Base-by-base conservation (phyloP, 2,888 invertebrate species). In the Brachypalpus laphriformis region DNA sequence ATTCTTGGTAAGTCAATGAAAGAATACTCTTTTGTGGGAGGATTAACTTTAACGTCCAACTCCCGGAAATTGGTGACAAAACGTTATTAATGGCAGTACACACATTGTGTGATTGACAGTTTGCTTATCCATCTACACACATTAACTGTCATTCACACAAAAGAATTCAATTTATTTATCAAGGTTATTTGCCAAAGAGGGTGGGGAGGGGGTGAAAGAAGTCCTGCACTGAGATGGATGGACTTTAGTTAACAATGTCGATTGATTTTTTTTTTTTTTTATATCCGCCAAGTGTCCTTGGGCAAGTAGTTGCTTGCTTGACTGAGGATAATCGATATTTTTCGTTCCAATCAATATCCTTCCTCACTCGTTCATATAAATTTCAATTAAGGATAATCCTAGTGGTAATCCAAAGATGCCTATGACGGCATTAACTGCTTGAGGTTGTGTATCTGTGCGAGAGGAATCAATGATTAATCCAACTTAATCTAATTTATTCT, bases 1-100 rank as follows among this genome's bases (percentile, higher is more conserved):
- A 99, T 99, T 92, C 94, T 99, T 87, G 98, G 98, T 98, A 91
- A 94, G 95, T 93, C 4, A 25, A 45, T 18, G 7, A 51, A 14
- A 14, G n/a, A 9, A 28, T 14, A 28, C 8, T 16, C 5, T n/a
- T 14, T 28, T 54, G 6, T 14, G 14, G 14, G 6, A 1, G 40
- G 40, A 40, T 40, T 40, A 22, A 42, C 6, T 18, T 56, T 18
- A 14, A 34, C 14, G 4, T 5, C 14, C n/a, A 1, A 37, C 9
- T 8, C 2, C 34, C 18, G 16, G 31, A 20, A 45, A 4, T 7
- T 9, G 18, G 6, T 18, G 11, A 31, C 8, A 31, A 16, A 18
- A 31, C 31, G 5, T 11, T 34, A 18, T 31, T 31, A 31, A 31
- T 18, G 1, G 54, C 1, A 31, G 54, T 16, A 31, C 14, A 1